Conservation (phyloP, 2,797 vertebrate species). For the Merluccius polli region DNA sequence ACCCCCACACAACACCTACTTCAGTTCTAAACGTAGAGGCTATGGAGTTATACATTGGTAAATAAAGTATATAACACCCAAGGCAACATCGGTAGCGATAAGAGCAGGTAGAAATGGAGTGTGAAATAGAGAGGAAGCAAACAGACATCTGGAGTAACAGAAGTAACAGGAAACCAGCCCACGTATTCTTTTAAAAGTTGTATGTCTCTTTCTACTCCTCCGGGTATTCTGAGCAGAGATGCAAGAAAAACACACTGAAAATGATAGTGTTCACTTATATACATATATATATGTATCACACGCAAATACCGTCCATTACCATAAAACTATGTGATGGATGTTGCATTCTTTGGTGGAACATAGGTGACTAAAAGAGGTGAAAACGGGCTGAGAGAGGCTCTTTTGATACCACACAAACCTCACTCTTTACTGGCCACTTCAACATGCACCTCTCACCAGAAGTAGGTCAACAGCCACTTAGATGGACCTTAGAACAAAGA, state of each 20-base stretch:
- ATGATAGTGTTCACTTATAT: too few relatives aligned
- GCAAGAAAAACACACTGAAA: too few relatives aligned
- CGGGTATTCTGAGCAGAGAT: too few relatives aligned
- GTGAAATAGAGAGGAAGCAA: too few relatives aligned
- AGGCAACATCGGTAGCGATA: neutral
- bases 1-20: neutral
- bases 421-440: slow-evolving; percentile 18
- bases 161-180: neutral
- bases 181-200: neutral
- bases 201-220: neutral
- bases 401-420: slow-evolving; percentile 27
- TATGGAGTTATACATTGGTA: neutral
- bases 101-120: neutral
- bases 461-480: slow-evolving; percentile 51
- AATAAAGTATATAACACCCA: neutral
- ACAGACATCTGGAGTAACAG: too few relatives aligned
- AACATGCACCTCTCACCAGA: slow-evolving; percentile 33
- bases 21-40: neutral
- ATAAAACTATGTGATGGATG: neutral
- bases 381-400: neutral
- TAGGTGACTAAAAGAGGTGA: neutral
- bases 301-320: neutral
- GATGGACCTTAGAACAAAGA: slow-evolving; percentile 34
- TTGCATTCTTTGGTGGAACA: neutral
- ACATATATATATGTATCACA: too few relatives aligned